Base-by-base conservation (phyloP, 2,113 vertebrate genomes). In the Mandrillus leucophaeus region DNA sequence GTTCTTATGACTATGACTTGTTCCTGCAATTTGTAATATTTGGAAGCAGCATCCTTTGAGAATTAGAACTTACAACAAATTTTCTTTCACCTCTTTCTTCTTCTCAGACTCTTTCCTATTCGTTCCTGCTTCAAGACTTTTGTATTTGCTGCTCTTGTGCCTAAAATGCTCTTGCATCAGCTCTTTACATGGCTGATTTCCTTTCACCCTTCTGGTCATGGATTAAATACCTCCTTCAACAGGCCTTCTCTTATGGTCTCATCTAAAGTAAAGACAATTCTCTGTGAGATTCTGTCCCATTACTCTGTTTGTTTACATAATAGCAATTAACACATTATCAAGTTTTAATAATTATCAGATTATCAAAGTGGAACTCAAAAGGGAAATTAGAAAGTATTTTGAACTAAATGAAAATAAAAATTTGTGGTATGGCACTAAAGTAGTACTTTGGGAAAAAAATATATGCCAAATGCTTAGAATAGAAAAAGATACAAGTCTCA, bases 401-500 rank as follows among this genome's bases (percentile, higher is more conserved):
- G 14, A 82, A 96, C 27, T 80, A 45, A 45, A 90, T 82, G 23
- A 88, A 95, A 88, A 59, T 64, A 20, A 82, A 95, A 68, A 72
- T 55, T 43, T 75, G 2, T 73, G 14, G 2, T 40, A 78, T 38
- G 3, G 6, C 66, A 75, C 30, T 52, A 68, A 87, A 30, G 20
- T 79, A 38, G 16, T 82, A 30, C 59, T 90, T 86, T 45, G 35
- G 27, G 57, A 35, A 13, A 75, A 57, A 57, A 61, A 68, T 18
- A 48, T 82, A 43, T 82, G 9, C 45, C 45, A 86, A 68, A 38
- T 83, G 8, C 0, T 8, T 79, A 18, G 35, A 90, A n/a, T 79
- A 89, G 40, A 86, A 83, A 91, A 93, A 95, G 25, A 79, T 16
- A 55, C 66, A 79, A 12, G 3, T 52, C 11, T 73, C 52, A 61